Conservation (phyloP, 2,797 vertebrate genomes). For the Neosilurus mollespiculum region DNA sequence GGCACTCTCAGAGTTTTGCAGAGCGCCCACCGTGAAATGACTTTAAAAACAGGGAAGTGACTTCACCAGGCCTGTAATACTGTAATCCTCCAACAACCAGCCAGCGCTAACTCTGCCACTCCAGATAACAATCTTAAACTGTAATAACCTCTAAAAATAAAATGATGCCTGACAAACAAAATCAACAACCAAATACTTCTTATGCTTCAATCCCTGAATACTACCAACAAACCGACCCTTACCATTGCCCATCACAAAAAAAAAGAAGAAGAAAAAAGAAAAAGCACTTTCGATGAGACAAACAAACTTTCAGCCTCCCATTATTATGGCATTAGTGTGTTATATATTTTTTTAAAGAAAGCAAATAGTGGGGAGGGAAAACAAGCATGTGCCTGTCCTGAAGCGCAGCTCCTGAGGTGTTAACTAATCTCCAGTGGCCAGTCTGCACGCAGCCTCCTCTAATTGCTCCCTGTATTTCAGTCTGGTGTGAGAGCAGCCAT, state of each 20-base stretch:
- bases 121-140: constrained; percentile 42
- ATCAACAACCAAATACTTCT: constrained; percentile 44
- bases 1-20: constrained; percentile 66
- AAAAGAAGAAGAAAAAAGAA: constrained; percentile 13
- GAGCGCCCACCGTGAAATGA: constrained; percentile 56
- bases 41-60: constrained; percentile 59
- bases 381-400: constrained; percentile 81
- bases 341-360: constrained; percentile 63
- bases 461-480: constrained; percentile 90
- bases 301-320: constrained; percentile 61
- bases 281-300: constrained; percentile 69
- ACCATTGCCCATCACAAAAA: constrained; percentile 43
- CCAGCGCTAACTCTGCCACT: constrained; percentile 45
- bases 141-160: not conserved
- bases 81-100: constrained; percentile 46
- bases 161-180: constrained; percentile 28
- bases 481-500: constrained; percentile 91
- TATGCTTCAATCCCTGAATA: not conserved
- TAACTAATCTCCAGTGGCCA: constrained; percentile 86
- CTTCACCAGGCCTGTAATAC: constrained; percentile 40
- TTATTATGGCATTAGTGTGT: constrained; percentile 67
- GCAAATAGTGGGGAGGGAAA: constrained; percentile 70
- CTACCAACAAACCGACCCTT: constrained; percentile 18
- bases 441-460: constrained; percentile 86
- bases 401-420: constrained; percentile 83